Evolutionary conservation across 2,797 vertebrate genomes (phyloP).

Genomic region (Cryptoblepharus egeriae): DNA sequence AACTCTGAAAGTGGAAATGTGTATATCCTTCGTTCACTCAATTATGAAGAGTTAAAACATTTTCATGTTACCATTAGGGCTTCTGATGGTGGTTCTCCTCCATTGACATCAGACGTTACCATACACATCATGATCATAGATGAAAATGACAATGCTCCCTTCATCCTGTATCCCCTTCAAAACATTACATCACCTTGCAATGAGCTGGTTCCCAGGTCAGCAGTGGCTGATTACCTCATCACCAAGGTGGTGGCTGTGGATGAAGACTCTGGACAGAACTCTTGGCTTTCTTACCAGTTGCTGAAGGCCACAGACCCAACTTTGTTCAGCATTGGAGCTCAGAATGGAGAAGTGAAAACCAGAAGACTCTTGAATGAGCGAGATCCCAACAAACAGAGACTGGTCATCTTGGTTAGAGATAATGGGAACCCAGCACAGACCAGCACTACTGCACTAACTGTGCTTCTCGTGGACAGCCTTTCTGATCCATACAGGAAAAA

Average conservation of each 20-base stretch:
- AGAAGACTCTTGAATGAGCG: constrained; percentile 17
- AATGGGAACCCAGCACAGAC: constrained; percentile 68
- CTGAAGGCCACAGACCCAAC: constrained; percentile 40
- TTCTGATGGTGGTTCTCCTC: constrained; percentile 38
- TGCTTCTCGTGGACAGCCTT: constrained; percentile 30
- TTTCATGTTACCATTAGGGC: constrained; percentile 39
- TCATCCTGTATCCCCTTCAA: constrained; percentile 76
- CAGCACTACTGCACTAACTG: constrained; percentile 17
- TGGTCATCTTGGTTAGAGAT: constrained; percentile 52
- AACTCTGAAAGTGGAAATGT: constrained; percentile 46
- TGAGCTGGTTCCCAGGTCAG: constrained; percentile 73
- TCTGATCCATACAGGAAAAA: constrained; percentile 9
- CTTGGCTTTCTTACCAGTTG: constrained; percentile 57
- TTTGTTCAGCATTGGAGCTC: constrained; percentile 40
- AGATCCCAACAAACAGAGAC: constrained; percentile 25
- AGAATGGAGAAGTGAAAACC: constrained; percentile 48
- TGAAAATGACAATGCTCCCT: constrained; percentile 80
- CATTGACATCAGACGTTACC: constrained; percentile 45
- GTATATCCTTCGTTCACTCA: constrained; percentile 55
- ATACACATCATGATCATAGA: constrained; percentile 66
- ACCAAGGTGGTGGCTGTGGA: constrained; percentile 66
- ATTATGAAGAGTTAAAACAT: constrained; percentile 43
- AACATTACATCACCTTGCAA: constrained; percentile 49
- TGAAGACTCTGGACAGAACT: constrained; percentile 71
- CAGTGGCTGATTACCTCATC: constrained; percentile 68